phyloP scores from a whole-genome alignment of 1,140 invertebrate species.

The Propsilocerus akamusi region DNA sequence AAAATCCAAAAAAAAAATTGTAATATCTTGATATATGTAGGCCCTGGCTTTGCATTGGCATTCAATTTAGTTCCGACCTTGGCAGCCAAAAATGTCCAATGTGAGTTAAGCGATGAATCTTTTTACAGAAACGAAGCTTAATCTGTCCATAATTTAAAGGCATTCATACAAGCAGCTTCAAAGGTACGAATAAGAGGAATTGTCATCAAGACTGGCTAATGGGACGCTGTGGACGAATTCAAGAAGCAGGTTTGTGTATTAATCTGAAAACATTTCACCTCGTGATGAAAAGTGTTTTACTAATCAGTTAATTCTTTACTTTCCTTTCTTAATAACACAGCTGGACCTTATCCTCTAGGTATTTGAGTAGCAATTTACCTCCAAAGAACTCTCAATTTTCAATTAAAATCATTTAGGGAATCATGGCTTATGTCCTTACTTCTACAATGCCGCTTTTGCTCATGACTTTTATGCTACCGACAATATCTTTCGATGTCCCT shows the following conservation, averaged over 20 bases:
- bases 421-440: conserved; percentile 20
- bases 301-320: no score
- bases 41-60: conserved; percentile 18
- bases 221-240: conserved; percentile 17
- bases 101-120: conserved; percentile 1
- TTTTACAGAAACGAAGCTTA: background rate
- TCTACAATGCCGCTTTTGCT: conserved; percentile 21
- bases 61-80: conserved; percentile 14
- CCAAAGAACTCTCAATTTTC: background rate
- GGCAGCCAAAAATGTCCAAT: conserved; percentile 18
- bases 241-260: no score
- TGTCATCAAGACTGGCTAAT: conserved; percentile 21
- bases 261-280: no score
- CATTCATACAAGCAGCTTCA: conserved; percentile 20
- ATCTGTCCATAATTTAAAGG: background rate
- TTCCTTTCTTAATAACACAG: no score
- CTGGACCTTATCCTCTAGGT: conserved; percentile 13
- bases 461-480: conserved; percentile 17
- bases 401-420: conserved; percentile 9
- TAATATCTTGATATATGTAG: no score
- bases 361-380: background rate
- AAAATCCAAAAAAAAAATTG: no score
- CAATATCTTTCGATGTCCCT: background rate
- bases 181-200: conserved; percentile 17
- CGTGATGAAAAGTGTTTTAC: no score